These are phyloP conservation scores for Chydorus sphaericus DNA, from an alignment of 2,888 invertebrate genomes.

Conservation along the genomic window DNA sequence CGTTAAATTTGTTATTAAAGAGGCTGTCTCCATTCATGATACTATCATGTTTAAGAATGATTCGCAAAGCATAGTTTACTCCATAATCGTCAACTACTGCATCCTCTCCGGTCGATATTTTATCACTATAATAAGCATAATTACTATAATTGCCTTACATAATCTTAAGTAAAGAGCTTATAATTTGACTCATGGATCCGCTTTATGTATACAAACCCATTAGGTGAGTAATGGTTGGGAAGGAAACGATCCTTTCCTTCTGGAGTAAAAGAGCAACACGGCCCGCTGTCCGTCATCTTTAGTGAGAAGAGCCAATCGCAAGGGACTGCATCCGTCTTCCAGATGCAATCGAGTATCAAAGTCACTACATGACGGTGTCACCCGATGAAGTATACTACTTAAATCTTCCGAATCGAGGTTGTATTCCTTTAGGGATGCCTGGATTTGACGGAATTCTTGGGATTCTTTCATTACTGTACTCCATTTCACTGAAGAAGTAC, in stretches of 20 bases:
- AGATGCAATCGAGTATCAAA: not conserved
- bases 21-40: not conserved
- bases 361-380: not conserved
- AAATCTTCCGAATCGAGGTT: not conserved
- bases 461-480: too few species aligned
- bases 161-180: not conserved
- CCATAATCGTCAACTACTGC: not conserved
- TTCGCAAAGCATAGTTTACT: not conserved
- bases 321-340: not conserved
- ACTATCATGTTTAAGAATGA: not conserved
- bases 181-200: too few species aligned
- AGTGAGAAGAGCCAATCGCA: not conserved
- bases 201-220: too few species aligned
- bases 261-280: not conserved
- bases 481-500: too few species aligned
- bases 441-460: too few species aligned
- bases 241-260: too few species aligned
- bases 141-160: too few species aligned
- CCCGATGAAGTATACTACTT: not conserved
- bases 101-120: too few species aligned
- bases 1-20: not conserved
- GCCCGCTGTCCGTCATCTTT: not conserved
- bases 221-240: too few species aligned
- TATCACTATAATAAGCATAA: not conserved
- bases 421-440: not conserved